Evolutionary conservation across 92 coral and sea anemone genomes (phyloP).

Genomic region (Montipora capitata): DNA sequence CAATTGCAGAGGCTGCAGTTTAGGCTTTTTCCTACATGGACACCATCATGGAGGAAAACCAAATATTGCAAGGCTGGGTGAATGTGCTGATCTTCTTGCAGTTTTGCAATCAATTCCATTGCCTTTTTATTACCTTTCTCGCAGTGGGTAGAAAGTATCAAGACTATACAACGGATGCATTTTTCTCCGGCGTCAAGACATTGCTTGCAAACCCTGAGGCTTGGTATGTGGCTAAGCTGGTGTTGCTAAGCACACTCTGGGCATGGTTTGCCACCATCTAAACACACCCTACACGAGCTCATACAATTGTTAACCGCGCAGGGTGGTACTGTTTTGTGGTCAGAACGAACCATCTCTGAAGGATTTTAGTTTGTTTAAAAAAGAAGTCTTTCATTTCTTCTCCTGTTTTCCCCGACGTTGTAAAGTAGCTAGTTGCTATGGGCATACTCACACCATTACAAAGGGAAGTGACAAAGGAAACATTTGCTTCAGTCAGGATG

Average conservation of each 20-base stretch:
- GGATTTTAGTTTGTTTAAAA: too few species aligned
- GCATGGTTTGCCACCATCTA: constrained; percentile 8
- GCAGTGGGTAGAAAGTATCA: too few species aligned
- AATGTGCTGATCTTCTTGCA: constrained; percentile 12
- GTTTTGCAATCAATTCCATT: too few species aligned
- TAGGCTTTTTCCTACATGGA: too few species aligned
- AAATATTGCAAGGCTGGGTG: constrained; percentile 34
- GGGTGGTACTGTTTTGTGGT: constrained; percentile 38
- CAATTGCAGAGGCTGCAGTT: too few species aligned
- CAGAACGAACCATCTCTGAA: constrained; percentile 54
- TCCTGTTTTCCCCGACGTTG: constrained; percentile 23
- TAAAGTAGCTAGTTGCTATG: constrained; percentile 18
- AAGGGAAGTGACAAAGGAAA: constrained; percentile 47
- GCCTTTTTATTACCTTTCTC: constrained; percentile 42
- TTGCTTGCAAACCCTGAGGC: constrained; percentile 15
- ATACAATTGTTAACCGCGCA: too few species aligned
- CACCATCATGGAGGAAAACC: constrained; percentile 65
- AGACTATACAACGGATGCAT: too few species aligned
- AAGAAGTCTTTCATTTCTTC: constrained; percentile 25
- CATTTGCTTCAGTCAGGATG: constrained; percentile 57
- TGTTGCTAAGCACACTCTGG: constrained; percentile 10
- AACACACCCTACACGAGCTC: constrained; percentile 17
- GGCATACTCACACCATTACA: constrained; percentile 43
- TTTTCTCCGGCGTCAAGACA: too few species aligned
- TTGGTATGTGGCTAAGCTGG: constrained; percentile 19